Evolutionary conservation across 92 coral and sea anemone species (phyloP), one percentile per base, ranked within the genome.

Genomic region (Parazoanthus atlanticus): DNA sequence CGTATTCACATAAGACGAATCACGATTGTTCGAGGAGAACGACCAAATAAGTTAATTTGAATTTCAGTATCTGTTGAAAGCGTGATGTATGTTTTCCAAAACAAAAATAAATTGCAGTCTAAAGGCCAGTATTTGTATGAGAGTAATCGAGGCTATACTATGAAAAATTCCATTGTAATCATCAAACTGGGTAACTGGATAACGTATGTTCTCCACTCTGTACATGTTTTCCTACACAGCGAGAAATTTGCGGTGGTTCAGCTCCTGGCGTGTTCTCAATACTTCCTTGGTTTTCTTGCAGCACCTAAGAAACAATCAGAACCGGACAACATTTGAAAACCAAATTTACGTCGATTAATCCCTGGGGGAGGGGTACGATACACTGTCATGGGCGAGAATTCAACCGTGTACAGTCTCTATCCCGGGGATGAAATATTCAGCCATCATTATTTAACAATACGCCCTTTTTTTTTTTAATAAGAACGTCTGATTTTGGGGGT

Each of bases 261-360:
- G 19, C 23, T 54, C 64, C 64, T 15, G 19, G 9, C 3, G 19
- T 54, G 23, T 54, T 54, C 64, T 54, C 19, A 54, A 3, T 54
- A 61, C 49, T 61, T 81, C 52, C 85, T 58, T 64, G 85, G 66
- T 81, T 81, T 81, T 58, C 85, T 81, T 61, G 73, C 73, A 17
- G 38, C 85, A 61, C 85, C 85, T 81, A 34, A 17, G 12, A 65
- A 81, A 17, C 0, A 40, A 41, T 6, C 3, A 40, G 43, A 38
- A 38, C 49, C 49, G 49, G 49, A 41, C 23, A 19, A 41, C 15
- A 76, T 16, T 31, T 74, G 10, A 28, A 43, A 43, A 43, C 49
- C 49, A 6, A 43, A 43, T 4, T 43, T 43, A 43, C 11, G 49
- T 7, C 49, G 38, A 34, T 34, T 34, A 34, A 34, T 34, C 38